Percentiles rank a stretch among this genome's conserved stretches.
phyloP scores from a whole-genome alignment of 2,888 invertebrate species.

The Harpalus rubripes region DNA sequence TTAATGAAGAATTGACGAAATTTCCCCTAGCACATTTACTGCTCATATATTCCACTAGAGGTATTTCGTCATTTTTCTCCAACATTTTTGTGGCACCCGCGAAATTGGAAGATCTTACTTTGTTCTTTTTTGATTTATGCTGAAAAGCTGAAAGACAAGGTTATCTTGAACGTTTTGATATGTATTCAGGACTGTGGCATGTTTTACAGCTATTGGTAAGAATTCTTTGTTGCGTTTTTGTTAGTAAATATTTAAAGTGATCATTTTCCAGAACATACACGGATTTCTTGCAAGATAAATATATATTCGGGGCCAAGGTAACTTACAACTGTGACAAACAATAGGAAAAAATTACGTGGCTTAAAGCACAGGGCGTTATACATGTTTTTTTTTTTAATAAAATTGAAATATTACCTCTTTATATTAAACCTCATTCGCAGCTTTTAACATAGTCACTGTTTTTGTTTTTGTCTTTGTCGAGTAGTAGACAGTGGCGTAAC shows the following conservation, averaged over 20 bases:
- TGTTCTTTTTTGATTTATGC: neutral
- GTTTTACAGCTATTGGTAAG: neutral
- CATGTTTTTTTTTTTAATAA: no score
- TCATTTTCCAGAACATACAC: neutral
- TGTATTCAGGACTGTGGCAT: neutral
- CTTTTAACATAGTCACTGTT: no score
- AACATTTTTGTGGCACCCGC: no score
- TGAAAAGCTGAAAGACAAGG: neutral
- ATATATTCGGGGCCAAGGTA: neutral
- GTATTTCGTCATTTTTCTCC: neutral
- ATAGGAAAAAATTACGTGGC: no score
- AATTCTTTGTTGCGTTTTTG: neutral
- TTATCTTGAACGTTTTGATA: neutral
- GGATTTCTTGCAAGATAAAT: neutral
- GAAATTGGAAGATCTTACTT: neutral
- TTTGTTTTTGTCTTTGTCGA: no score
- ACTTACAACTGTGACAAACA: neutral
- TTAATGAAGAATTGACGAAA: slow-evolving; percentile 56
- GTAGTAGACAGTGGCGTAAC: no score
- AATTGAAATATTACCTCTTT: no score
- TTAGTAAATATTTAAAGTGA: neutral
- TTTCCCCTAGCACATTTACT: slow-evolving; percentile 30
- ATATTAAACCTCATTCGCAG: no score
- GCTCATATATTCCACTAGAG: slow-evolving; percentile 5
- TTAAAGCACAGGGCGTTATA: no score